These are phyloP conservation scores for Drosophila crucigera DNA, from an alignment of 2,888 invertebrate species.

Conservation along the genomic window DNA sequence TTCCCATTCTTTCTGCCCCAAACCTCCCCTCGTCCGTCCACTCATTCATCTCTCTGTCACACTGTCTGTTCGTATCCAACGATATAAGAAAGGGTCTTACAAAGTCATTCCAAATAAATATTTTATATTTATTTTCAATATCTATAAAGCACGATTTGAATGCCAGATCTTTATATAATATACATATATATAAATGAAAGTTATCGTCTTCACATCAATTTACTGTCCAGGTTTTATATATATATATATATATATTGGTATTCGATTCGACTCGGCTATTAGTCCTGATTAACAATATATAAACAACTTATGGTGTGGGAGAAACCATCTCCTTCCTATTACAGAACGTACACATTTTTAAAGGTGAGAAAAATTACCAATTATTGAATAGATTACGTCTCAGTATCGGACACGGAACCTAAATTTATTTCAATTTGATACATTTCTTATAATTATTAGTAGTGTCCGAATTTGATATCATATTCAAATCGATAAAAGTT, in stretches of 20 bases:
- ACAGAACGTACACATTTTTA: too few species aligned
- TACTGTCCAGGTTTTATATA: background rate
- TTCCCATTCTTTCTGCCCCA: background rate
- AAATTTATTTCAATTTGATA: background rate
- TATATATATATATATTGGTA: background rate
- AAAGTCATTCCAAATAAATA: background rate
- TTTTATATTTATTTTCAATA: background rate
- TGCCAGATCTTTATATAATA: background rate
- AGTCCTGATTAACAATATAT: background rate
- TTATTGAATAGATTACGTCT: too few species aligned
- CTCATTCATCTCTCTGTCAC: too few species aligned
- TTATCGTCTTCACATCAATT: too few species aligned
- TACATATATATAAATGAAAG: background rate
- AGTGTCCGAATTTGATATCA: background rate
- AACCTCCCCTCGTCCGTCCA: background rate
- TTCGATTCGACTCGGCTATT: background rate
- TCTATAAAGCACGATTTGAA: background rate
- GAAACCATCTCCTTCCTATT: too few species aligned
- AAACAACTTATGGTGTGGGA: too few species aligned
- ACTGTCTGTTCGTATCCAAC: slow-evolving; percentile 6
- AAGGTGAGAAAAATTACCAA: too few species aligned
- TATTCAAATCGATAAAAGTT: background rate
- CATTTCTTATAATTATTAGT: too few species aligned
- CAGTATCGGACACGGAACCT: too few species aligned
- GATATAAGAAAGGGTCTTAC: slow-evolving; percentile 28